Conservation (phyloP, 2,113 vertebrate species). For the Gymnarchus niloticus region DNA sequence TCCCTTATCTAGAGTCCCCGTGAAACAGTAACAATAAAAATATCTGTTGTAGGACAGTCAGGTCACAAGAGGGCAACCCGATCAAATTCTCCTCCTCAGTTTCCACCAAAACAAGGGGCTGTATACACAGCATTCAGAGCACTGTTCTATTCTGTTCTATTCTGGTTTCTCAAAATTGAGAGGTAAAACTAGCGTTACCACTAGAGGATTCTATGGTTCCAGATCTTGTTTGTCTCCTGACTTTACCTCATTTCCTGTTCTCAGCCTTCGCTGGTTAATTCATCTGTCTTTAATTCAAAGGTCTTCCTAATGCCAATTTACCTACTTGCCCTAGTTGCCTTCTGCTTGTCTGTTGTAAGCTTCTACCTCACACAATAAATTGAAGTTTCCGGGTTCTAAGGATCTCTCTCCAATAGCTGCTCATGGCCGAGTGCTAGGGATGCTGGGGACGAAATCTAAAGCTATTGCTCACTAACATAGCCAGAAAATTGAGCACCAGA, state of each 20-base stretch:
- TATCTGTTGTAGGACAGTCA: too few relatives aligned
- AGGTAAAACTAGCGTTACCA: not conserved
- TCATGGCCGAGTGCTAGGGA: not conserved
- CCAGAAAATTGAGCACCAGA: not conserved
- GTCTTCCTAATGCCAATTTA: not conserved
- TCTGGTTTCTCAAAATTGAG: not conserved
- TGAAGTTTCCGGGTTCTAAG: not conserved
- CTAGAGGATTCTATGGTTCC: too few relatives aligned
- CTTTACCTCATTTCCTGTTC: not conserved
- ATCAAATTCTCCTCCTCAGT: too few relatives aligned
- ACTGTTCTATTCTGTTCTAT: too few relatives aligned
- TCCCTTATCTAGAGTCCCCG: too few relatives aligned
- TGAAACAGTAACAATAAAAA: too few relatives aligned
- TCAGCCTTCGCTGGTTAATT: not conserved
- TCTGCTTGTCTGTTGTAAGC: not conserved
- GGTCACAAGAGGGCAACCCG: too few relatives aligned
- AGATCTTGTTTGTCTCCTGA: not conserved
- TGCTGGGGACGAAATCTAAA: not conserved
- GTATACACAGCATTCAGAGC: not conserved
- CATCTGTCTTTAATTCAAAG: not conserved
- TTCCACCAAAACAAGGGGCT: not conserved
- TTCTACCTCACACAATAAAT: not conserved
- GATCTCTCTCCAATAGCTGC: not conserved
- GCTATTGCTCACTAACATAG: not conserved
- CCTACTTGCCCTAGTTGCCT: not conserved